Conservation (phyloP, 2,113 vertebrate genomes). For the Pteropus alecto region DNA sequence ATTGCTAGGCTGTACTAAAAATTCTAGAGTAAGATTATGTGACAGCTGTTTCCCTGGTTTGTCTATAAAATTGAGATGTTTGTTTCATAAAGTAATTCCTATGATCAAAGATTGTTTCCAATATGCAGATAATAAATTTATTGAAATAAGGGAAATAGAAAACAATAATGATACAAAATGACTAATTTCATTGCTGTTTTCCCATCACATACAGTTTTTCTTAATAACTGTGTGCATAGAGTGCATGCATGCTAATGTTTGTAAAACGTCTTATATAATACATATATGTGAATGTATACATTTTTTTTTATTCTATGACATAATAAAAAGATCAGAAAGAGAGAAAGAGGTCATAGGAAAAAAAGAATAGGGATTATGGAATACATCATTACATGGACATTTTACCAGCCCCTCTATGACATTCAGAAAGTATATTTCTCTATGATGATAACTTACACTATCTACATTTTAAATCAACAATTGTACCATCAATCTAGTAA, state of each 20-base stretch:
- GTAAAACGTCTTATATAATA: background rate
- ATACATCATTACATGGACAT: background rate
- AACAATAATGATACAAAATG: background rate
- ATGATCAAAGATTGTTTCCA: background rate
- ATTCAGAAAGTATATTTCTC: background rate
- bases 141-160: background rate
- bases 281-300: background rate
- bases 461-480: background rate
- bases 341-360: background rate
- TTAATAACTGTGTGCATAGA: background rate
- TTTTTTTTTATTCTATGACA: background rate
- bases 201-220: background rate
- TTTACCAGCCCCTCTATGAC: background rate
- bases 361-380: background rate
- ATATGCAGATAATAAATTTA: background rate
- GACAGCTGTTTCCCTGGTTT: background rate
- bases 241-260: background rate
- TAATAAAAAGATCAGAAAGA: background rate
- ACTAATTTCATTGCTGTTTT: background rate
- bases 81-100: conserved; percentile 35
- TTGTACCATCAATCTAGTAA: background rate
- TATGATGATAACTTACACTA: background rate
- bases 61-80: conserved; percentile 29
- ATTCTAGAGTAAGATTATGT: background rate
- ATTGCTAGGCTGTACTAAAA: background rate